A percentile compares a stretch with the other conserved stretches of the same genome.
These are phyloP conservation scores for Drosophila ananassae DNA, from an alignment of 1,140 invertebrate species.

Conservation along the genomic window DNA sequence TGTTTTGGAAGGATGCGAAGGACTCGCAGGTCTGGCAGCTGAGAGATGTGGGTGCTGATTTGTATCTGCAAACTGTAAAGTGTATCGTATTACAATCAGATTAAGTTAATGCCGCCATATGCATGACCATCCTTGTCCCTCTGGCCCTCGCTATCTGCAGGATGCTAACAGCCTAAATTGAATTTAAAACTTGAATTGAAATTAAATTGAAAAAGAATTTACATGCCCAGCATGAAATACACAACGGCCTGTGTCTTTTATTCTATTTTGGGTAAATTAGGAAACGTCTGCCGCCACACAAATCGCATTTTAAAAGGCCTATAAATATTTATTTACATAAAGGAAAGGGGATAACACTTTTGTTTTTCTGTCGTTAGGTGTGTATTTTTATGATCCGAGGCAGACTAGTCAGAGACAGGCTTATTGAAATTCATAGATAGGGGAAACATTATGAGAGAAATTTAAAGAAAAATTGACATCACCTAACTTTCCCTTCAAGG, in stretches of 20 bases:
- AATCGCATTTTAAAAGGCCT: conserved; percentile 64
- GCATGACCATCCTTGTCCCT: conserved; percentile 15
- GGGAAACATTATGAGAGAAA: not conserved
- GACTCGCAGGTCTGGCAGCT: conserved; percentile 13
- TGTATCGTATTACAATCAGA: conserved; percentile 81
- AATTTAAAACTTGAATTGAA: conserved; percentile 75
- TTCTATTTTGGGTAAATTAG: conserved; percentile 77
- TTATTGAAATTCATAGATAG: conserved; percentile 18
- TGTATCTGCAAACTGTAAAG: conserved; percentile 79
- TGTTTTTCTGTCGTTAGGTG: not conserved
- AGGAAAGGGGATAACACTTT: not conserved
- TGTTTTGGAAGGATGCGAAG: conserved; percentile 27
- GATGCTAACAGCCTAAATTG: conserved; percentile 54
- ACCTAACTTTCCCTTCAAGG: too few species aligned
- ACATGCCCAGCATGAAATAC: conserved; percentile 32
- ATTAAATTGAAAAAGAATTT: conserved; percentile 75
- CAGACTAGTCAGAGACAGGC: conserved; percentile 32
- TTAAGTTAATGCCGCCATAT: conserved; percentile 74
- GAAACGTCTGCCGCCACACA: conserved; percentile 43
- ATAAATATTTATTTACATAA: conserved; percentile 74
- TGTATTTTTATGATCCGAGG: conserved; percentile 2
- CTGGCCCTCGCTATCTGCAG: not conserved
- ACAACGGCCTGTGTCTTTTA: conserved; percentile 4
- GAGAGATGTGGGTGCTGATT: conserved; percentile 76
- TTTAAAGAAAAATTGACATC: not conserved